Conservation (phyloP, 2,113 vertebrate genomes). For the Chamaetylas fuelleborni region DNA sequence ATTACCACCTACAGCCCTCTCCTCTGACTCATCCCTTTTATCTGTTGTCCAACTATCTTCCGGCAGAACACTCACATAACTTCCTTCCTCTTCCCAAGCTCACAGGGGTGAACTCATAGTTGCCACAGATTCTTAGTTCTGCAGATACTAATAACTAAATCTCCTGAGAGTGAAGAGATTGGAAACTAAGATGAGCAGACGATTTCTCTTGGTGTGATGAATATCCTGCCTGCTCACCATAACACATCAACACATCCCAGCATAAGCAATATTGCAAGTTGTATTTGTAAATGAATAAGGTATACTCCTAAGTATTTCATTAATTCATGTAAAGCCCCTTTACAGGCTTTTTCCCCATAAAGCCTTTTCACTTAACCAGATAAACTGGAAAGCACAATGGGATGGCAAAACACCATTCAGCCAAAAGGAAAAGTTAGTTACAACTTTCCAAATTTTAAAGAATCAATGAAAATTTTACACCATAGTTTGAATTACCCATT, state of each 20-base stretch:
- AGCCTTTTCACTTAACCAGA: background rate
- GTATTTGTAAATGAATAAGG: background rate
- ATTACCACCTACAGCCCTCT: background rate
- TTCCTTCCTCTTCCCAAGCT: background rate
- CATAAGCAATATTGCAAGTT: background rate
- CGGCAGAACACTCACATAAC: background rate
- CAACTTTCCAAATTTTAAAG: background rate
- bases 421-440: background rate
- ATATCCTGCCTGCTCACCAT: background rate
- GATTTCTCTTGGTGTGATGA: background rate
- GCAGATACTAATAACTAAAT: background rate
- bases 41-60: background rate
- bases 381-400: background rate
- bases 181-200: background rate
- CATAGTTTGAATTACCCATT: background rate
- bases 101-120: background rate
- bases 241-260: background rate
- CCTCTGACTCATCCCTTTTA: background rate
- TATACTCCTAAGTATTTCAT: background rate
- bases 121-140: background rate
- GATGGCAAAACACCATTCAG: background rate
- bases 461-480: background rate
- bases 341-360: background rate
- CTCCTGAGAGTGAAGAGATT: background rate
- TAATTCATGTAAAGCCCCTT: background rate